Base-by-base conservation (phyloP, 2,888 invertebrate genomes). In the Scrobipalpa atriplicella region DNA sequence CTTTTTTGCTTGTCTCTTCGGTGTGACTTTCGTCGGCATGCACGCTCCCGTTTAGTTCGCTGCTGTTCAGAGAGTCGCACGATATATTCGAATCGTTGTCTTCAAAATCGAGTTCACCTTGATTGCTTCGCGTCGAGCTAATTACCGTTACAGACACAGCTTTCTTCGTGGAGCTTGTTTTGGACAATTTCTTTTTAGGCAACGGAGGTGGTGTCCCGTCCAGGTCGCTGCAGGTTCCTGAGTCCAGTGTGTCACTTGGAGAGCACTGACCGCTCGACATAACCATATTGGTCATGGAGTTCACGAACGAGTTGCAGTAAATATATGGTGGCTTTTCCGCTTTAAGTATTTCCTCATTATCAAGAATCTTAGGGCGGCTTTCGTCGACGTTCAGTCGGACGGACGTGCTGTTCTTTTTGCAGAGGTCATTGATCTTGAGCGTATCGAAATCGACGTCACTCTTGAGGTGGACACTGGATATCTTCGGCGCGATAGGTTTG, bases 191-290 rank as follows among this genome's bases (percentile, higher is more conserved):
- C 84, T 95, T 95, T 90, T 95, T 95, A 74, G 95, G 95, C 19
- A 95, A 93, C 70, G 95, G 88, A 1, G 95, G 95, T 66, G 96
- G 95, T 21, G 95, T 95, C 52, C 95, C 94, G 77, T 97, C 97
- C 75, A 97, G 92, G 86, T 97, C 97, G 82, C 96, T 97, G 87
- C 97, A 96, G 43, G 97, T 97, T 60, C 97, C 97, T 68, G 97
- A 97, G 86, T 97, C 97, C 70, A 97, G 83, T 0, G 96, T 97
- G 78, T 97, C 97, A 78, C 95, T 96, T 0, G 97, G 96, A 39
- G 97, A 97, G 78, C 96, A 96, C 79, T 97, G 97, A 0, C 97
- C 97, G 80, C 96, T 96, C 63, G 96, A 95, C 94, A 96, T 95
- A 66, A 95, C 90, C 87, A 93, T 93, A 70, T 89, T 92, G 8